A percentile compares a stretch with the other conserved stretches of the same genome.
phyloP scores from a whole-genome alignment of 2,888 invertebrate genomes.

The Eupithecia insigniata region DNA sequence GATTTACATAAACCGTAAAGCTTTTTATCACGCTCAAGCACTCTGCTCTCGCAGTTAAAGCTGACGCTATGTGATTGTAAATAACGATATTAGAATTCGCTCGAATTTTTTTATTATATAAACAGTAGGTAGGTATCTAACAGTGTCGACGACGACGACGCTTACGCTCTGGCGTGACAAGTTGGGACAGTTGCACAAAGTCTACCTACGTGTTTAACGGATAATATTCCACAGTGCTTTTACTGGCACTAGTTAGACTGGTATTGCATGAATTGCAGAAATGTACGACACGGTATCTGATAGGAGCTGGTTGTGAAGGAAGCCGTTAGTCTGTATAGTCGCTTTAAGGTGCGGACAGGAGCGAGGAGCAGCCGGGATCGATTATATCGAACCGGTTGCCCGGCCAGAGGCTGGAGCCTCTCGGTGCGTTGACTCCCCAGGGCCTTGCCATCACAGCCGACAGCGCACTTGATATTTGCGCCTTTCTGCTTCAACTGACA shows the following conservation, averaged over 20 bases:
- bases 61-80: slow-evolving; percentile 25
- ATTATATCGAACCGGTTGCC: slow-evolving; percentile 82
- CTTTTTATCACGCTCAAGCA: slow-evolving; percentile 22
- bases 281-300: slow-evolving; percentile 52
- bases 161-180: slow-evolving; percentile 7
- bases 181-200: slow-evolving; percentile 6
- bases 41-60: slow-evolving; percentile 18
- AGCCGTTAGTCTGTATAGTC: slow-evolving; percentile 69
- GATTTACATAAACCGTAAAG: slow-evolving; percentile 30
- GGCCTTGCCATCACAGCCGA: slow-evolving; percentile 51
- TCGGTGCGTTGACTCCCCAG: slow-evolving; percentile 80
- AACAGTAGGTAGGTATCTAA: slow-evolving; percentile 9
- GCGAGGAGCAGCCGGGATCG: slow-evolving; percentile 75
- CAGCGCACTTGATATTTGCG: slow-evolving; percentile 66
- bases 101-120: slow-evolving; percentile 25
- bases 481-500: slow-evolving; percentile 52
- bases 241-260: slow-evolving; percentile 23
- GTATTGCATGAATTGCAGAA: slow-evolving; percentile 39
- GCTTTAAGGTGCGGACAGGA: slow-evolving; percentile 76
- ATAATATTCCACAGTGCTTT: slow-evolving; percentile 4
- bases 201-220: neutral
- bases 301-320: slow-evolving; percentile 59
- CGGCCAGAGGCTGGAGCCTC: no score
- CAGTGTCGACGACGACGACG: neutral
- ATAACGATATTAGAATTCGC: slow-evolving; percentile 27